Conservation (phyloP, 1,140 invertebrate species). For the Tetranychus urticae region DNA sequence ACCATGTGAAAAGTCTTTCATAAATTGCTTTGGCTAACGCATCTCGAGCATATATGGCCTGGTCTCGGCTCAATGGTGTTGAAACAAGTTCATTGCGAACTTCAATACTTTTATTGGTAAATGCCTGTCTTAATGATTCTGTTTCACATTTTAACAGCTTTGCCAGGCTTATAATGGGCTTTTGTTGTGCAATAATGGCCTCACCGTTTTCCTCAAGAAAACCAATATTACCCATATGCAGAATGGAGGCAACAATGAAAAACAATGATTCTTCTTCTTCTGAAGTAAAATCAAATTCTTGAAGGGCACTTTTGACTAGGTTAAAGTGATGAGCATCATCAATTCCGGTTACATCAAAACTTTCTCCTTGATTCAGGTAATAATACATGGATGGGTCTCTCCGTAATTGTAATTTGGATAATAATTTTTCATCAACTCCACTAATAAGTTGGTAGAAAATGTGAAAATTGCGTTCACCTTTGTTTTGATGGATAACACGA, state of each 20-base stretch:
- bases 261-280: slow-evolving; percentile 34
- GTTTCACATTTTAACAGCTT: slow-evolving; percentile 31
- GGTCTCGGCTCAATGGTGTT: slow-evolving; percentile 31
- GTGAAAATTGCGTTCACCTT: slow-evolving; percentile 95
- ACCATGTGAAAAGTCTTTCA: slow-evolving; percentile 32
- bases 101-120: slow-evolving; percentile 36
- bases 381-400: slow-evolving; percentile 41
- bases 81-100: slow-evolving; percentile 32
- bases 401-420: slow-evolving; percentile 23
- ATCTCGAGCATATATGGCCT: slow-evolving; percentile 25
- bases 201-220: slow-evolving; percentile 41
- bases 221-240: slow-evolving; percentile 35
- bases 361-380: slow-evolving; percentile 41
- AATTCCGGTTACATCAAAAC: not conserved
- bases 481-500: slow-evolving; percentile 97
- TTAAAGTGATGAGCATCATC: not conserved
- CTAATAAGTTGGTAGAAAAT: slow-evolving; percentile 99
- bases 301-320: slow-evolving; percentile 26
- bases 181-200: slow-evolving; percentile 33
- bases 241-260: slow-evolving; percentile 31
- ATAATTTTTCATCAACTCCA: slow-evolving; percentile 41
- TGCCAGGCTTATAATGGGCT: slow-evolving; percentile 30
- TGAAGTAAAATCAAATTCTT: slow-evolving; percentile 30
- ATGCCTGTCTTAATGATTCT: slow-evolving; percentile 30
- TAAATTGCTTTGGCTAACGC: slow-evolving; percentile 35